Base-by-base conservation (phyloP, 2,888 invertebrate species). In the Tachina grossa region DNA sequence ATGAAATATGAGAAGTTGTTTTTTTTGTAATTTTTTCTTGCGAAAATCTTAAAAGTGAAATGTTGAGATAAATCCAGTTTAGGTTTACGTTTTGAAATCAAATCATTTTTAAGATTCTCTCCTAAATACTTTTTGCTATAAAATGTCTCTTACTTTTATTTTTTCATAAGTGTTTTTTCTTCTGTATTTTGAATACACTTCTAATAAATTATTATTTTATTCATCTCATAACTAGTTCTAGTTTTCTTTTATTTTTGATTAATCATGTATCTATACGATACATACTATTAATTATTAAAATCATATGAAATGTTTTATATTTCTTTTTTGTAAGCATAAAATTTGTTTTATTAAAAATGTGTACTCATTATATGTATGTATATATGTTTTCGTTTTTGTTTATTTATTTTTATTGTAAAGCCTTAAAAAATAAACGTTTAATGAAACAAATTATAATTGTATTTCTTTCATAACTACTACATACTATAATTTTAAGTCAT, bases 161-260 rank as follows among this genome's bases (percentile, higher is more conserved):
- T 66, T 74, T 45, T 80, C 74, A 65, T 80, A 74, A 80, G 68
- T 81, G 65, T 57, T 47, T 77, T n/a, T 68, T 65, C 31, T 31
- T 31, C 31, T 83, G 83, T 81, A 84, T 84, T 83, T 86, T 77
- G 31, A 80, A 84, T 86, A 84, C 83, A 74, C 69, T 66, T 66
- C 39, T 77, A 86, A 65, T 80, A 75, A 74, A 81, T 78, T 71
- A 68, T 75, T 71, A 68, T 68, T 72, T 59, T 66, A 63, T 41
- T n/a, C 31, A 6, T 31, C 31, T 55, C 68, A 77, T 84, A 81
- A 68, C 77, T 77, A 77, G 43, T 49, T 83, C 72, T 65, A 63
- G 53, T 41, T 51, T 39, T 9, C 59, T 66, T 63, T 31, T 57
- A 59, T 53, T 63, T 61, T 69, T 80, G 41, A 65, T 80, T 61